Evolutionary conservation across 1,140 invertebrate species (phyloP), one percentile per base, ranked within the genome.

Genomic region (Saccostrea echinata): DNA sequence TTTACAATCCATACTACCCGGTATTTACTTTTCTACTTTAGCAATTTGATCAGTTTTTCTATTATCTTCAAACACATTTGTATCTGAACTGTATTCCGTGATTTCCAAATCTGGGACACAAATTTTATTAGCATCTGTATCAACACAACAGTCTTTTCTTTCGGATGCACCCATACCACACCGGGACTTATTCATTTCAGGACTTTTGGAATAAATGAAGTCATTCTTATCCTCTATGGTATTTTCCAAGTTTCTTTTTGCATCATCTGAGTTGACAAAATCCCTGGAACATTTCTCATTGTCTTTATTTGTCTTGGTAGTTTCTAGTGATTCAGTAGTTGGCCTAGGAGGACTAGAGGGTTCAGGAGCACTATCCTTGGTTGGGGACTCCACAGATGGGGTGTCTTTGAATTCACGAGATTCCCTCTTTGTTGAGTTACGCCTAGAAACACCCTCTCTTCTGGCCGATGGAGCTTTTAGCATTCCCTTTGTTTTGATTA

Each of bases 401-500:
- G n/a, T 21, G 12, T 90, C 87, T 24, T 82, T 87, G 3, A 84
- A 57, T 85, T 86, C 89, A 87, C 53, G 87, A 83, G 71, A 90
- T 80, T 86, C 88, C 35, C 81, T 80, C 84, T 89, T 89, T 30
- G 88, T 85, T 21, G 90, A 90, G 27, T 88, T 84, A 27, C 82
- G 86, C 21, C 88, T 88, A 12, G 86, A 71, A 16, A 68, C 27
- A 13, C 88, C 76, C 9, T 90, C 91, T 55, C 85, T 90, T 18
- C 92, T 71, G 1, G 88, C 90, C 16, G 92, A 92, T 1, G 93
- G 92, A 1, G 92, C 92, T 76, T 89, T 90, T 1, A 94, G 86
- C 30, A 93, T 52, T 0, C 93, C 92, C 82, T 94, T 94, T 43
- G 93, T 94, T 91, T 93, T 93, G 55, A 94, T 93, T 4, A 94